These are phyloP conservation scores for Corticium candelabrum DNA, from an alignment of 37 sponge, comb jelly and placozoan genomes.

Conservation along the genomic window DNA sequence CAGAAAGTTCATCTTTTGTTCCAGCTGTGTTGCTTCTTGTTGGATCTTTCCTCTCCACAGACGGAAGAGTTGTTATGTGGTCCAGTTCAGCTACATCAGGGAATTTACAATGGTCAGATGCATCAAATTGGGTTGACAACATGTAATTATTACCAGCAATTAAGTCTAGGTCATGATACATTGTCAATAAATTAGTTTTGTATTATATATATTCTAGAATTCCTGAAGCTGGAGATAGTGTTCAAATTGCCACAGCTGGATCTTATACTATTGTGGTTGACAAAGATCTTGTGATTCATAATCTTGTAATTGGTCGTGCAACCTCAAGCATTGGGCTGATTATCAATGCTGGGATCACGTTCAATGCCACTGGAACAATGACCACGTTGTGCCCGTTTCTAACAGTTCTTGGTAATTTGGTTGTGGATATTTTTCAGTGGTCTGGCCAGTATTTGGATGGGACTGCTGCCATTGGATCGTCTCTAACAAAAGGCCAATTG, in stretches of 20 bases:
- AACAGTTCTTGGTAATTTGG: neutral
- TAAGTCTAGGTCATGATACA: too few species aligned
- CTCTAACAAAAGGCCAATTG: neutral
- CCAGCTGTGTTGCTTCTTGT: too few species aligned
- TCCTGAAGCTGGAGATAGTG: neutral
- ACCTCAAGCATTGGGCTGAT: neutral
- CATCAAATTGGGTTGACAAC: too few species aligned
- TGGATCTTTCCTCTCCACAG: too few species aligned
- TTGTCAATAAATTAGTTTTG: too few species aligned
- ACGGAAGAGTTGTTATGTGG: too few species aligned
- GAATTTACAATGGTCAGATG: too few species aligned
- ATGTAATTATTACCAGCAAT: too few species aligned
- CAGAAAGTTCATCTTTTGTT: too few species aligned
- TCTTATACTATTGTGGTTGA: neutral
- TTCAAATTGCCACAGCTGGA: neutral
- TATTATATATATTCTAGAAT: too few species aligned
- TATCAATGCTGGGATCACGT: neutral
- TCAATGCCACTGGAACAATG: neutral
- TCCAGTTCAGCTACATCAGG: too few species aligned
- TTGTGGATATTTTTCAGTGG: neutral
- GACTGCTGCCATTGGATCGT: neutral
- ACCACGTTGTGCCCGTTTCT: neutral
- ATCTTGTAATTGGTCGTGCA: neutral
- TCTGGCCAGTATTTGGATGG: neutral
- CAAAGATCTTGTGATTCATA: neutral